These are phyloP conservation scores for Scolopax mira DNA, from an alignment of 2,113 vertebrate genomes.

Conservation along the genomic window DNA sequence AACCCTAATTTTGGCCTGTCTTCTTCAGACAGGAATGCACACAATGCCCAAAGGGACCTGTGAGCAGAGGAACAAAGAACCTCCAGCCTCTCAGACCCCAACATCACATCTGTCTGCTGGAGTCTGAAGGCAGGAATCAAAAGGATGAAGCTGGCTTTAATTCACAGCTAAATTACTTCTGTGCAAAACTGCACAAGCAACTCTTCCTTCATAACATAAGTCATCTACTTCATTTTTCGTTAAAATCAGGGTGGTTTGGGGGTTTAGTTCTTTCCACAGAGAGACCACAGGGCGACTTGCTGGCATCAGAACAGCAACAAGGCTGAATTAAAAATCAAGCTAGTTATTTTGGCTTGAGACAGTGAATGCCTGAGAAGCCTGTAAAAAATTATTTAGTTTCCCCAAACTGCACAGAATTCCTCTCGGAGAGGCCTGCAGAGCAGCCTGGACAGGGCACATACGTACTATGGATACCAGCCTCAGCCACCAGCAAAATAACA, in stretches of 20 bases:
- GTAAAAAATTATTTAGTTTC: neutral
- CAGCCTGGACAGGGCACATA: neutral
- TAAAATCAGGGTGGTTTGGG: neutral
- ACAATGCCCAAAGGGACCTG: neutral
- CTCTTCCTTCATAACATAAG: neutral
- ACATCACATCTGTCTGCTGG: neutral
- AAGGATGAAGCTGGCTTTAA: neutral
- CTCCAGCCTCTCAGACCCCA: neutral
- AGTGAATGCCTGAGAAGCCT: neutral
- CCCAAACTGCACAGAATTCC: neutral
- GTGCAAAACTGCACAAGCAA: neutral
- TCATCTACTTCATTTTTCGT: neutral
- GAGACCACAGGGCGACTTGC: neutral
- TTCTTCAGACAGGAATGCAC: neutral
- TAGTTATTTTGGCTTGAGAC: neutral
- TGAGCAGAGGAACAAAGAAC: neutral
- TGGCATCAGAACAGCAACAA: neutral
- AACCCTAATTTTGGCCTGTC: neutral
- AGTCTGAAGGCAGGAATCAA: neutral
- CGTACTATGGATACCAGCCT: neutral
- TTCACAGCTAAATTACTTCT: neutral
- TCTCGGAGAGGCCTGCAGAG: neutral
- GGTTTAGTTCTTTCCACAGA: neutral
- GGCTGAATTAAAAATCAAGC: neutral
- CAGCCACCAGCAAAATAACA: neutral